Percentiles rank a stretch among this genome's conserved stretches.
Conservation (phyloP, 2,113 vertebrate species). For the Myanophis thanlyinensis region DNA sequence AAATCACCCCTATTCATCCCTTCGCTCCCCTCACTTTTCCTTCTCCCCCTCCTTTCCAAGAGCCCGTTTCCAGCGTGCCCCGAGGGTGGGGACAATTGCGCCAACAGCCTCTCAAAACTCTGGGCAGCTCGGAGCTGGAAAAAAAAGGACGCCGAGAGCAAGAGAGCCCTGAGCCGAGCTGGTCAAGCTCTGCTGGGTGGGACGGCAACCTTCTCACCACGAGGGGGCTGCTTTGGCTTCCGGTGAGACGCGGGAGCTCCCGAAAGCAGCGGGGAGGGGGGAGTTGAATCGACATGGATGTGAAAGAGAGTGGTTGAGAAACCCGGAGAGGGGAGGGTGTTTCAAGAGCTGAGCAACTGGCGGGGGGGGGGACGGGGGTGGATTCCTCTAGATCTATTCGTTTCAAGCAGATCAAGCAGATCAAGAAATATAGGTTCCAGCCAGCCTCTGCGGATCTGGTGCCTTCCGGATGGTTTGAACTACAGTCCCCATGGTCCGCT, state of each 20-base stretch:
- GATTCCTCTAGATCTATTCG: background rate
- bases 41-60: slow-evolving; percentile 45
- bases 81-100: slow-evolving; percentile 68
- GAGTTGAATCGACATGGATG: background rate
- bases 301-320: background rate
- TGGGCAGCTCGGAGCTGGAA: slow-evolving; percentile 12
- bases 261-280: background rate
- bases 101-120: slow-evolving; percentile 74
- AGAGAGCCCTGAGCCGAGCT: slow-evolving; percentile 59
- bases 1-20: slow-evolving; percentile 44
- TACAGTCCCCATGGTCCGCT: background rate
- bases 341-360: background rate
- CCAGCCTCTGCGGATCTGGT: background rate
- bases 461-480: background rate
- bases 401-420: background rate
- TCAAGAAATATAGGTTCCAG: background rate
- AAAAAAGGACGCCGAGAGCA: background rate
- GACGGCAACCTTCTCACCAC: background rate
- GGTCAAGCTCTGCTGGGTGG: background rate
- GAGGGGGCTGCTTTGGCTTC: background rate
- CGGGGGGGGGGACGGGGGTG: background rate
- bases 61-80: slow-evolving; percentile 78
- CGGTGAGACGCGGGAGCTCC: background rate
- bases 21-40: accelerated
- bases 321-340: accelerated